Conservation (phyloP, 2,113 vertebrate genomes). For the Hippolais icterina region DNA sequence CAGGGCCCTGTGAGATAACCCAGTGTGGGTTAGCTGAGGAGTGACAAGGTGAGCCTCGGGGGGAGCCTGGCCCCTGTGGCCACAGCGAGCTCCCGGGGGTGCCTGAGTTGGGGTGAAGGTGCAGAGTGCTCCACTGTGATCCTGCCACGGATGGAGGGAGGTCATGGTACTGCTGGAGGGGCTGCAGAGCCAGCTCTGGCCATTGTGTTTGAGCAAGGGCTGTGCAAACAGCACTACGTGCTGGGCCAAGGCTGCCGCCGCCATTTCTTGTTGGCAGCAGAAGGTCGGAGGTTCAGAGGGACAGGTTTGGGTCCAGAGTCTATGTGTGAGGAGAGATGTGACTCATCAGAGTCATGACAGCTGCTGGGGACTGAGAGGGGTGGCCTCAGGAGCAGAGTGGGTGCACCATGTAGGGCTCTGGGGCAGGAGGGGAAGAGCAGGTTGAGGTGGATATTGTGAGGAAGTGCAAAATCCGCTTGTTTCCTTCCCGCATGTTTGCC, state of each 20-base stretch:
- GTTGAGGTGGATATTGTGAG: neutral
- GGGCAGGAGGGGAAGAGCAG: neutral
- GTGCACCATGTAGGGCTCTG: neutral
- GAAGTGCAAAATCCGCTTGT: neutral
- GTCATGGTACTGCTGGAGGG: neutral
- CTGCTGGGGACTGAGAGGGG: neutral
- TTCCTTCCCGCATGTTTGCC: neutral
- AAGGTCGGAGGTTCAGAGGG: neutral
- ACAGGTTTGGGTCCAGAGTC: slow-evolving; percentile 28
- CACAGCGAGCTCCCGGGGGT: fast-evolving
- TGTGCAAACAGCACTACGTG: slow-evolving; percentile 40
- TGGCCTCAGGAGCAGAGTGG: neutral
- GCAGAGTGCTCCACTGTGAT: neutral
- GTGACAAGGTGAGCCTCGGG: fast-evolving
- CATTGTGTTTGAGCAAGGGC: slow-evolving; percentile 48
- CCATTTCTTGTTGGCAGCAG: neutral
- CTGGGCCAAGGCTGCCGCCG: neutral
- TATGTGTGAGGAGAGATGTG: slow-evolving; percentile 3
- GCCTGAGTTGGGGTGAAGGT: neutral
- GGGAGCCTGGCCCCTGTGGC: fast-evolving
- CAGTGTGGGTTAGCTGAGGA: neutral
- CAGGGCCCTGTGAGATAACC: neutral
- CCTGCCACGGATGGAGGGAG: neutral
- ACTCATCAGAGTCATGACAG: neutral
- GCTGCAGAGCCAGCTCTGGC: neutral